Percentiles rank a stretch among this genome's conserved stretches.
Conservation (phyloP, 2,888 invertebrate species). For the Tachina fera region DNA sequence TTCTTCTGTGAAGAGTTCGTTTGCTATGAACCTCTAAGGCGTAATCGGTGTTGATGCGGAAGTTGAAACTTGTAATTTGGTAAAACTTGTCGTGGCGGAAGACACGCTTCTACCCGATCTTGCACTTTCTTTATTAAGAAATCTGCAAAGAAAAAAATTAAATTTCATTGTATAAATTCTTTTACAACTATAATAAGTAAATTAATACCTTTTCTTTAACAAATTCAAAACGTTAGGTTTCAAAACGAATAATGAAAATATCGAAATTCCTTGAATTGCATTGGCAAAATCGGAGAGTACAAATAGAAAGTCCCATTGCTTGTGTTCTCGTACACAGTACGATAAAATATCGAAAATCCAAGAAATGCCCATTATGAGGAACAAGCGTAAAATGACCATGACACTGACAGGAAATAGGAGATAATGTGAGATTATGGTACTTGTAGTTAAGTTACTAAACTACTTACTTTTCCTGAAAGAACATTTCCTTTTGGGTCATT, state of each 20-base stretch:
- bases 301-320: conserved; percentile 54
- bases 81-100: conserved; percentile 19
- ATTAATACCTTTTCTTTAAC: conserved; percentile 72
- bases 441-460: neutral
- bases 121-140: neutral
- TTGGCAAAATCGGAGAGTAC: conserved; percentile 65
- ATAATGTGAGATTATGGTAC: no score
- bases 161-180: no score
- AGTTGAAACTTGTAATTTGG: conserved; percentile 34
- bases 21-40: neutral
- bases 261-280: conserved; percentile 74
- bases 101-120: conserved; percentile 1
- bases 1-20: no score
- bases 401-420: conserved; percentile 84
- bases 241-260: conserved; percentile 77
- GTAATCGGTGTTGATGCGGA: neutral
- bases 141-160: conserved; percentile 8
- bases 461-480: conserved; percentile 53
- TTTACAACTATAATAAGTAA: neutral
- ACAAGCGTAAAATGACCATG: conserved; percentile 90
- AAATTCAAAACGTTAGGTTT: conserved; percentile 73
- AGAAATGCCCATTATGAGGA: conserved; percentile 92
- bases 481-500: conserved; percentile 73
- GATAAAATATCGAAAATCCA: conserved; percentile 91
- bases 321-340: conserved; percentile 81